A percentile compares a stretch with the other conserved stretches of the same genome.
Conservation (phyloP, 2,113 vertebrate genomes). For the Ardeotis arabs region DNA sequence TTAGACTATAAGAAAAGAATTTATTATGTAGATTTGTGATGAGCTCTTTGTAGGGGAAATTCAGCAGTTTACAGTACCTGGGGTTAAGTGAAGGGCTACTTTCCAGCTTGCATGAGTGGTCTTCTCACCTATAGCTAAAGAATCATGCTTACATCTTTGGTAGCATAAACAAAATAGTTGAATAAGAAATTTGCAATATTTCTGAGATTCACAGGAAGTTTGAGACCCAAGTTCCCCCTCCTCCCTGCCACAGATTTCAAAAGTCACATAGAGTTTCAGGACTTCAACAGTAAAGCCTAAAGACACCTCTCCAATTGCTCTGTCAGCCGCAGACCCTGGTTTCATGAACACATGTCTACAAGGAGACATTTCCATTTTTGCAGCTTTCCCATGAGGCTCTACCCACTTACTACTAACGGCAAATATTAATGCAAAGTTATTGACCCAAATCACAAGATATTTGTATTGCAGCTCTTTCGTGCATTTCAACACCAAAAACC, state of each 20-base stretch:
- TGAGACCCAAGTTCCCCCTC: background rate
- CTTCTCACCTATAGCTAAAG: background rate
- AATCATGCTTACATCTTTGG: background rate
- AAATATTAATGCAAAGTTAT: slow-evolving; percentile 75
- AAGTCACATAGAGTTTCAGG: background rate
- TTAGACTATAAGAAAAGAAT: slow-evolving; percentile 54
- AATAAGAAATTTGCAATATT: background rate
- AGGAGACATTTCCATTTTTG: slow-evolving; percentile 73
- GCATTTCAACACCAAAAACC: slow-evolving; percentile 49
- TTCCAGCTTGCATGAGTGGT: background rate
- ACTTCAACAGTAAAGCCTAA: slow-evolving; percentile 48
- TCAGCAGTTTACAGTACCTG: background rate
- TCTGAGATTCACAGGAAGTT: background rate
- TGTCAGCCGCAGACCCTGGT: slow-evolving; percentile 57
- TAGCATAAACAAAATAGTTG: background rate
- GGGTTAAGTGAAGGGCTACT: background rate
- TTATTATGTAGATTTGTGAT: slow-evolving; percentile 84
- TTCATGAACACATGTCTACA: slow-evolving; percentile 56
- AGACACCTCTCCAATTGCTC: slow-evolving; percentile 64
- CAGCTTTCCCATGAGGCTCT: slow-evolving; percentile 62
- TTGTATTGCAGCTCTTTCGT: slow-evolving; percentile 55
- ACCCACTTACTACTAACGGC: slow-evolving; percentile 62
- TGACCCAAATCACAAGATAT: slow-evolving; percentile 69
- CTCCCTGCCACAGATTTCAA: background rate
- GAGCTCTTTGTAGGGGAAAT: slow-evolving; percentile 76